phyloP scores from a whole-genome alignment of 2,113 vertebrate genomes.

The Ictalurus punctatus region DNA sequence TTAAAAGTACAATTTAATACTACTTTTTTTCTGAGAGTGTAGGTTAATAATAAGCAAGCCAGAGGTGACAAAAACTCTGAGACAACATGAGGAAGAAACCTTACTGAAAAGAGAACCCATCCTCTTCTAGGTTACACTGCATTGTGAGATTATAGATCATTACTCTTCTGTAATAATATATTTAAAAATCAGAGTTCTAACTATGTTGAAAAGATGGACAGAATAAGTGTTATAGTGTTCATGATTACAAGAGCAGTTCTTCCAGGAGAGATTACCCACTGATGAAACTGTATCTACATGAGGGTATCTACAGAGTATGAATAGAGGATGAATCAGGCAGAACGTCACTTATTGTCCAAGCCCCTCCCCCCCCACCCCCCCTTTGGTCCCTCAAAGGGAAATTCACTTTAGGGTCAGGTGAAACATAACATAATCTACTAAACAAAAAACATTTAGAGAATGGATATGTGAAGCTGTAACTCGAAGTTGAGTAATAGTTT shows the following conservation, averaged over 20 bases:
- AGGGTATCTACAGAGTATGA: not conserved
- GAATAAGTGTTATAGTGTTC: not conserved
- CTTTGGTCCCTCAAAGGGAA: not conserved
- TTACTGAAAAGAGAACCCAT: not conserved
- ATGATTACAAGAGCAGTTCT: not conserved
- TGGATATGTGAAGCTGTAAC: not conserved
- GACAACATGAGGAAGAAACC: not conserved
- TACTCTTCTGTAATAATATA: not conserved
- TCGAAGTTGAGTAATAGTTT: not conserved
- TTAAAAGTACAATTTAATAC: not conserved
- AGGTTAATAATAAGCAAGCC: not conserved
- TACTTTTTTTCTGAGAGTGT: not conserved
- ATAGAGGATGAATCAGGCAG: no score
- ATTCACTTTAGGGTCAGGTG: not conserved
- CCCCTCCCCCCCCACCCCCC: no score
- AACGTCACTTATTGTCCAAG: no score
- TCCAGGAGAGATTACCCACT: not conserved
- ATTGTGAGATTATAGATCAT: not conserved
- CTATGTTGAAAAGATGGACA: not conserved
- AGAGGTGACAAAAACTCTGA: not conserved
- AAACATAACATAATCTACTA: not conserved
- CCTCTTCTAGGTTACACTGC: not conserved
- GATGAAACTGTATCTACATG: not conserved
- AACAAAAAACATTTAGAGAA: not conserved
- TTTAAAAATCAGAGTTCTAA: not conserved